Base-by-base conservation (phyloP, 2,113 vertebrate species). In the Desmodus rotundus region DNA sequence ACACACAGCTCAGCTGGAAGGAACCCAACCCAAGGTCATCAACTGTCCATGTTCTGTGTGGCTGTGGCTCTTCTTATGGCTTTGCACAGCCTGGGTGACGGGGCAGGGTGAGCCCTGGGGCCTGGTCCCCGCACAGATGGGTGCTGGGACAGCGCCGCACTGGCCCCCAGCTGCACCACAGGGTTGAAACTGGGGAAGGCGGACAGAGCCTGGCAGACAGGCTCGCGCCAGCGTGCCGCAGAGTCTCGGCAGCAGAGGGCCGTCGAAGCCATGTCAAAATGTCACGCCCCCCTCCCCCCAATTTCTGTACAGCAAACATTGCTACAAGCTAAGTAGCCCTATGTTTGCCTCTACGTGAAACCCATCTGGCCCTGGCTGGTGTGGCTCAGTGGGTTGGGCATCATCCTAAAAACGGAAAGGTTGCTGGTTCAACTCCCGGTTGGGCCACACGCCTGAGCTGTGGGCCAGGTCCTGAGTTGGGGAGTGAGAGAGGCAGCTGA, bases 21-120 rank as follows among this genome's bases (percentile, higher is more conserved):
- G 31, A 61, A 20, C n/a, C n/a, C 1, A 0, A 13, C 50, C 2
- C 26, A 33, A 4, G 36, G 54, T 33, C 68, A 61, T 36, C 31
- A 58, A 36, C 24, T 10, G 16, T 13, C 5, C 5, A 3, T 3
- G 13, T 19, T 43, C 9, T 5, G 5, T 0, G 0, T 16, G 41
- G 47, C 65, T 11, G 6, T 58, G 38, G 33, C 24, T 83, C 13
- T 58, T 14, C 73, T 41, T 19, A 24, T 0, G 33, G 56, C 65
- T 33, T 12, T 24, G 41, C 16, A 19, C 4, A 3, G 36, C 63
- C 14, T 17, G 89, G 52, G 16, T 52, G 36, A 26, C 1, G 5
- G 63, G 31, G 26, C 10, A 7, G 52, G 85, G 2, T 58, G 52
- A 76, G 43, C 43, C 33, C 24, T 36, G 0, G 13, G 68, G 68